Conservation (phyloP, 2,797 vertebrate species). For the Clarias laeviceps region DNA sequence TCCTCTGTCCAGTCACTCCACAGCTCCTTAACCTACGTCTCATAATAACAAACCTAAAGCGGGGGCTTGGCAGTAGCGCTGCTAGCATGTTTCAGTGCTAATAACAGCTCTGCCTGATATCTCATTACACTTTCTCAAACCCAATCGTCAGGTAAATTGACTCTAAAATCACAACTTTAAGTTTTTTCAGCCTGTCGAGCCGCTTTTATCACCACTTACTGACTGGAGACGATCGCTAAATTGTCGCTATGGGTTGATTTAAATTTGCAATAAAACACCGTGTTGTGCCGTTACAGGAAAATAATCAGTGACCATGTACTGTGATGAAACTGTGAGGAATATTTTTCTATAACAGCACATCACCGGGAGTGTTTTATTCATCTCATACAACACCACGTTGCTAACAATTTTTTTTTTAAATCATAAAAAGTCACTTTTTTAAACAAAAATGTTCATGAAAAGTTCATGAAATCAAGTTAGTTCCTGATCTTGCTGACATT, state of each 20-base stretch:
- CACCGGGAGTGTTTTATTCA: background rate
- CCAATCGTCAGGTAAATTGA: background rate
- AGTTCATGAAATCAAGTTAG: background rate
- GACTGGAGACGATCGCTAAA: background rate
- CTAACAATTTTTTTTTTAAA: no score
- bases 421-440: no score
- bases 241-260: background rate
- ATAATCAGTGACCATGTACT: background rate
- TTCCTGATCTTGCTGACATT: background rate
- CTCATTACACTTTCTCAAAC: background rate
- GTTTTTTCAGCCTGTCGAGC: no score
- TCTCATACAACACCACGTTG: background rate
- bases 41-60: conserved; percentile 26
- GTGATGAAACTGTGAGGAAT: background rate
- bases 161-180: background rate
- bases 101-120: background rate
- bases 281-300: background rate
- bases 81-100: background rate
- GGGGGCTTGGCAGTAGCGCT: conserved; percentile 2
- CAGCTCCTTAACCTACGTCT: conserved; percentile 17
- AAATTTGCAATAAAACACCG: background rate
- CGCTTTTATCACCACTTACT: background rate
- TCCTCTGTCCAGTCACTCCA: conserved; percentile 8
- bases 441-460: background rate
- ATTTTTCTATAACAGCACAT: no score